A percentile compares a stretch with the other conserved stretches of the same genome.
phyloP scores from a whole-genome alignment of 2,797 vertebrate genomes.

The Erithacus rubecula region DNA sequence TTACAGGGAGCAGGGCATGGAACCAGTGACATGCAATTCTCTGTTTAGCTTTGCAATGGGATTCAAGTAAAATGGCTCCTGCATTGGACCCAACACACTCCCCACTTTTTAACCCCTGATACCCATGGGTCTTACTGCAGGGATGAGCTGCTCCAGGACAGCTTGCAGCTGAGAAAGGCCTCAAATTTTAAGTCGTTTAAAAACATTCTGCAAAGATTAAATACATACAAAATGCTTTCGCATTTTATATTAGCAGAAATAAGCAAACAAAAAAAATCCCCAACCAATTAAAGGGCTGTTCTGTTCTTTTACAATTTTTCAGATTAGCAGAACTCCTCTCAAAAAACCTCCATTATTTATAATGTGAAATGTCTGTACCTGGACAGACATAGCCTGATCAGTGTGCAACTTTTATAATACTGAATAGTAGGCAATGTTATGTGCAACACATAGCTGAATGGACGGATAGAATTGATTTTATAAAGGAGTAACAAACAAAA shows the following conservation, averaged over 20 bases:
- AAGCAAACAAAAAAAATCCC: neutral
- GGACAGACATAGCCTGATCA: neutral
- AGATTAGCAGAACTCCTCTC: neutral
- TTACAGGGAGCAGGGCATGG: neutral
- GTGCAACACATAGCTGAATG: neutral
- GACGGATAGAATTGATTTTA: neutral
- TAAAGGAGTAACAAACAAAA: conserved; percentile 37
- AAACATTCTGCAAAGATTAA: neutral
- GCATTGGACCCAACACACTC: neutral
- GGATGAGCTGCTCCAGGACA: neutral
- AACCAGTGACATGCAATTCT: rapidly evolving
- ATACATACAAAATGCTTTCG: neutral
- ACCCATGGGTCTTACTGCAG: neutral
- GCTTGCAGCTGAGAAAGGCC: neutral
- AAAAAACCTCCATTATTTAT: neutral
- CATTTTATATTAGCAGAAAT: neutral
- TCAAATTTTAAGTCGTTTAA: neutral
- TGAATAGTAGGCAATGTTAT: neutral
- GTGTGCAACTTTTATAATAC: neutral
- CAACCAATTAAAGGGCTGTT: neutral
- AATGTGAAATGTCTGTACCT: neutral
- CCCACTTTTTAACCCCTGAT: neutral
- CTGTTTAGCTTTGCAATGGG: rapidly evolving
- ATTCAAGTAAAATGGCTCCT: neutral
- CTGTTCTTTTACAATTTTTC: neutral